Evolutionary conservation across 2,888 invertebrate species (phyloP).

Genomic region (Uropetala carovei): DNA sequence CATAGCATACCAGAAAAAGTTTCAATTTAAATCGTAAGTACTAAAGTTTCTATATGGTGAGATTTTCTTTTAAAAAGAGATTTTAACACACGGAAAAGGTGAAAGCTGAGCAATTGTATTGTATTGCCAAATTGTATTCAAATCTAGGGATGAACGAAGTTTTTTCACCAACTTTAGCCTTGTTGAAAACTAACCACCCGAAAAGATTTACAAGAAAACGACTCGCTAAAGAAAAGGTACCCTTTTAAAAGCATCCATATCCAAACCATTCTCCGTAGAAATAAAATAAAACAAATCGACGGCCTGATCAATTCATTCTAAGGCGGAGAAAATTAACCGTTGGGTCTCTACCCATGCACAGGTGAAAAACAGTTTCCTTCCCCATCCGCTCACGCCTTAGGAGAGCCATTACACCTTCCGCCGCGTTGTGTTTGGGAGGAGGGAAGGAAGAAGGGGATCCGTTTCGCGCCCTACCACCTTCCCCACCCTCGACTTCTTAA

Average conservation of each 20-base stretch:
- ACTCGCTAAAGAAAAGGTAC: not conserved
- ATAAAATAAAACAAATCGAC: conserved; percentile 11
- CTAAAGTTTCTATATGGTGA: too few species aligned
- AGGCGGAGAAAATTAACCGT: conserved; percentile 22
- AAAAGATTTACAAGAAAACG: not conserved
- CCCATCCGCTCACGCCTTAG: conserved; percentile 37
- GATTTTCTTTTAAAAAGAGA: too few species aligned
- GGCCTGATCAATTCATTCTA: conserved; percentile 8
- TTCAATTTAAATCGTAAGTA: too few species aligned
- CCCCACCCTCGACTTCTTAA: conserved; percentile 3
- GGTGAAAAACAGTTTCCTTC: conserved; percentile 56
- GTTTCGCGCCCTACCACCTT: not conserved
- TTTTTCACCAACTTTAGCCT: too few species aligned
- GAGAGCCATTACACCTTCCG: conserved; percentile 45
- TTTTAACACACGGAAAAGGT: too few species aligned
- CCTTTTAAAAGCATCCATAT: not conserved
- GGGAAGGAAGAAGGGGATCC: conserved; percentile 1
- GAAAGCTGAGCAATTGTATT: too few species aligned
- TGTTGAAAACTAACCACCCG: not conserved
- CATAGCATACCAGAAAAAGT: too few species aligned
- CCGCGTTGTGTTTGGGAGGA: not conserved
- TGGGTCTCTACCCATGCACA: conserved; percentile 22
- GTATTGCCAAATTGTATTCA: too few species aligned
- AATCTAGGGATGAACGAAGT: too few species aligned
- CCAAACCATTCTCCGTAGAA: not conserved